Evolutionary conservation across 2,888 invertebrate species (phyloP), one percentile per base, ranked within the genome.

Genomic region (Athalia cordata): DNA sequence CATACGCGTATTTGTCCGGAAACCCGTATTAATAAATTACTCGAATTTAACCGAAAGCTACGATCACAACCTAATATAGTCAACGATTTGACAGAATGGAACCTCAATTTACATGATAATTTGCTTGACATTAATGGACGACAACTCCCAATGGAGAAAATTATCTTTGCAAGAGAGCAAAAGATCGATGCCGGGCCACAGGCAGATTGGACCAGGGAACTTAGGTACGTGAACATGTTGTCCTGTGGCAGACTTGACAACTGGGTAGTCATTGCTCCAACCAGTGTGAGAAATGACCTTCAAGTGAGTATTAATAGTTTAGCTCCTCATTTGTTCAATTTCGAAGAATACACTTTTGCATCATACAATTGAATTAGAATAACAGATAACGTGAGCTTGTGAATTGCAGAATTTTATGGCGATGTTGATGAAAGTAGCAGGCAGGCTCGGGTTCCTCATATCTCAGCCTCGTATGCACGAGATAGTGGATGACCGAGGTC

Each of bases 181-280:
- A 55, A 78, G 0, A 68, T 45, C 47, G 79, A 86, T 0, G 89
- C 91, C 0, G 94, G 94, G 11, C 89, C 90, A 0, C 91, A 92
- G 0, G 96, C 95, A 0, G 96, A 97, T 77, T 98, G 98, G 97
- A 95, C 95, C 0, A 88, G 91, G 1, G 93, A 94, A 55, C 92
- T 97, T 87, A 91, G 95, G 80, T 88, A 90, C 0, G 87, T 83
- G 0, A 80, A 87, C 0, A 91, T 93, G 92, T 90, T 90, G 59
- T 77, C 79, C 0, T 83, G 85, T n/a, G 84, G 85, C 0, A 81
- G 83, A 0, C 83, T 92, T 0, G 82, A 70, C 0, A 84, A 90
- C 0, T 92, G 92, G 92, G 85, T 84, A 29, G 83, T 92, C 0
- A 80, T 92, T n/a, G 84, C 87, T 0, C 89, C 89, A 4, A 78